Percentiles rank a stretch among this genome's conserved stretches.
These are phyloP conservation scores for Eupithecia vulgata DNA, from an alignment of 2,888 invertebrate genomes.

Conservation along the genomic window DNA sequence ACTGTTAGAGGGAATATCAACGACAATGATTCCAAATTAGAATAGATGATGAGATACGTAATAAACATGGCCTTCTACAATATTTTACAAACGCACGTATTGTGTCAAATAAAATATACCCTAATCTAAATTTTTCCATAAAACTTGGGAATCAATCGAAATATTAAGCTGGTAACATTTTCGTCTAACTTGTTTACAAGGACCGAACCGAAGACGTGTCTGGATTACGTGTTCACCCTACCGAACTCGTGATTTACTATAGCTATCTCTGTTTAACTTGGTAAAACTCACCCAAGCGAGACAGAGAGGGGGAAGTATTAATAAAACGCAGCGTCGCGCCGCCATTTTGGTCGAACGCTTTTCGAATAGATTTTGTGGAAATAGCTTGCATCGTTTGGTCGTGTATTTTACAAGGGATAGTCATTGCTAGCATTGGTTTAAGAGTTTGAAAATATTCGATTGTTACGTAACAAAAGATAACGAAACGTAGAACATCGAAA, in stretches of 20 bases:
- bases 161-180: slow-evolving; percentile 65
- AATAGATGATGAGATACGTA: too few relatives aligned
- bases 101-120: neutral
- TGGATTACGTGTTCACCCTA: slow-evolving; percentile 79
- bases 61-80: neutral
- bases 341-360: slow-evolving; percentile 80
- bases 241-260: slow-evolving; percentile 66
- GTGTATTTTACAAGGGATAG: slow-evolving; percentile 21
- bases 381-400: slow-evolving; percentile 58
- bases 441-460: slow-evolving; percentile 11
- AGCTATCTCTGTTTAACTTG: slow-evolving; percentile 63
- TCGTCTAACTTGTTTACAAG: slow-evolving; percentile 72
- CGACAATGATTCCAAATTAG: neutral
- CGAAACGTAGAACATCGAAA: slow-evolving; percentile 21
- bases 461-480: slow-evolving; percentile 34
- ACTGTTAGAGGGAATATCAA: neutral
- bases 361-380: slow-evolving; percentile 63
- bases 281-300: slow-evolving; percentile 37
- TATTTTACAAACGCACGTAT: neutral
- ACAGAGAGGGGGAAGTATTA: slow-evolving; percentile 71
- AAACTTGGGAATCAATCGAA: slow-evolving; percentile 25
- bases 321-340: slow-evolving; percentile 74
- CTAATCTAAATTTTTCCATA: slow-evolving; percentile 6
- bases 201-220: slow-evolving; percentile 80
- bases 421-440: slow-evolving; percentile 8